Evolutionary conservation across 2,113 vertebrate species (phyloP), one percentile per base, ranked within the genome.

Genomic region (Platysternon megacephalum): DNA sequence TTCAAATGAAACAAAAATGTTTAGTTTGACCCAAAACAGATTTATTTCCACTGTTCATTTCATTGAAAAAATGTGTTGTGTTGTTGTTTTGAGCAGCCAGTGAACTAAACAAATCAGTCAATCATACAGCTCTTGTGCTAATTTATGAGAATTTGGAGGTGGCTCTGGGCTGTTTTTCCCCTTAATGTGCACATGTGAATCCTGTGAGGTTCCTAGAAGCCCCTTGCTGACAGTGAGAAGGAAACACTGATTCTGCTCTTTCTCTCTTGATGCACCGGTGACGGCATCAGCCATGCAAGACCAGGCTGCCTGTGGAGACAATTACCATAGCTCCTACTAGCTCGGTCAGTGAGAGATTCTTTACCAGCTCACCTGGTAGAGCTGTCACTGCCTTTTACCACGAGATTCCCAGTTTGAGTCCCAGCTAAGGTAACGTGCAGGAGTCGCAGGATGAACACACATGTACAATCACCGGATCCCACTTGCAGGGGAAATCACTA

Each of bases 141-240:
- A 55, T n/a, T 26, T 85, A 81, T 52, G 52, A 22, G 32, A 82
- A 9, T 17, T 74, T 74, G 74, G 92, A 68, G 6, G 0, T 92
- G 90, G 86, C 81, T 92, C 91, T 6, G 1, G 8, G 83, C 4
- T 42, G 1, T 2, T 29, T 74, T n/a, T 28, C 56, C 5, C 0
- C 42, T n/a, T 49, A 32, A 1, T 0, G 22, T 65, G 65, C 85
- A 65, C 39, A 10, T 8, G 65, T 89, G 21, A 79, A 7, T n/a
- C 5, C 82, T 46, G 11, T 86, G 83, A 80, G 0, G 0, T 29
- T 65, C 1, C 0, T 5, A 24, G 29, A 56, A 0, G 1, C 22
- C 87, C 51, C 22, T 1, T 3, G 29, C 44, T 2, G 10, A 17
- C 83, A 65, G 79, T 12, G 17, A 24, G 13, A 85, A 42, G 49